Base-by-base conservation (phyloP, 2,888 invertebrate genomes). In the Tetragonula carbonaria region DNA sequence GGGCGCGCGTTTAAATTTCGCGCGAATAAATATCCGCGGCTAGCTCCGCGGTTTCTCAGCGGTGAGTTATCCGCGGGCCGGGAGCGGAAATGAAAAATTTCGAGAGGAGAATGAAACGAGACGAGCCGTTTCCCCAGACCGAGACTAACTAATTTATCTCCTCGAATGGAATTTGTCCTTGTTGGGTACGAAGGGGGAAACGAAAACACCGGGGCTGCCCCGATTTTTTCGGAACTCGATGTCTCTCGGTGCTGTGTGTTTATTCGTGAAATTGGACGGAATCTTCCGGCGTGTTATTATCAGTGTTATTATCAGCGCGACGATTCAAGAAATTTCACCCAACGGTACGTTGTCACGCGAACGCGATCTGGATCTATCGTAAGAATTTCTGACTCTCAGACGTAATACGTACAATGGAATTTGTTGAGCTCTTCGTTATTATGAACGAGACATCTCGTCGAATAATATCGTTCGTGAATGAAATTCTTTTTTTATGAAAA, bases 91-190 rank as follows among this genome's bases (percentile, higher is more conserved):
- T 38, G 51, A 6, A 53, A 68, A 68, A 74, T 65, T 33, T 74
- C 59, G 63, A 55, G 21, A 14, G n/a, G n/a, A 45, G 18, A 23
- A 18, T 23, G 45, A 45, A 59, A 18, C 4, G 45, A 55, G 16
- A 51, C 28, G 51, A 63, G 38, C n/a, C 21, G 45, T 59, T 55
- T 45, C 59, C 70, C 65, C 59, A n/a, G 33, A 57, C 68, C 23
- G 13, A 53, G 63, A 75, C 50, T 72, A 62, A 67, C 53, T 71
- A 45, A 75, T 80, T 82, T 82, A 67, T 82, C 82, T 81, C 72
- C 51, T 62, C 33, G 23, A 81, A 74, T 72, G 82, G 75, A 74
- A 81, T 72, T 75, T 59, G 23, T 55, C 55, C 23, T 55, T 11
- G 65, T 45, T 53, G 45, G 45, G 8, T 8, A 28, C 28, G 0